These are phyloP conservation scores for Cydia strobilella DNA, from an alignment of 1,140 invertebrate species.

Conservation along the genomic window DNA sequence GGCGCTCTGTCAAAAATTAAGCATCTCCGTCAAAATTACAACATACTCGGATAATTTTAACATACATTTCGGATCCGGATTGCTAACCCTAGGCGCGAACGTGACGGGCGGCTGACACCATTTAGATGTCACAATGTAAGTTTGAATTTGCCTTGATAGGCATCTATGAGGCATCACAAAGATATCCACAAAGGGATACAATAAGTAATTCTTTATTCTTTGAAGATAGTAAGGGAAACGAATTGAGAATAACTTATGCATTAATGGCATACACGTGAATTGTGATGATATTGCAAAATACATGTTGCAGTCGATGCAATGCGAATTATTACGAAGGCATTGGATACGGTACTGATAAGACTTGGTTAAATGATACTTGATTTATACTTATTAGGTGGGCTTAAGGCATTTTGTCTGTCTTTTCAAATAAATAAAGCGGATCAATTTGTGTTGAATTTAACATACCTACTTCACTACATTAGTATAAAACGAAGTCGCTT, in stretches of 20 bases:
- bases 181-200: neutral
- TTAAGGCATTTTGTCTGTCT: neutral
- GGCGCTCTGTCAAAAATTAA: too few species aligned
- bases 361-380: too few species aligned
- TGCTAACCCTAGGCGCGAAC: too few species aligned
- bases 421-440: neutral
- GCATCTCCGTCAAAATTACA: too few species aligned
- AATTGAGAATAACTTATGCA: neutral
- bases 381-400: neutral
- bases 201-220: neutral
- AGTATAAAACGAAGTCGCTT: too few species aligned
- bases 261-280: neutral
- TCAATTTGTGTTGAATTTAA: too few species aligned
- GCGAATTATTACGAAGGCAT: neutral
- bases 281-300: neutral
- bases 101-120: neutral
- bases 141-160: too few species aligned
- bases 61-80: too few species aligned
- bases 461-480: too few species aligned
- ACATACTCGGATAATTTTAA: too few species aligned
- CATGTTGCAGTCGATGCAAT: neutral
- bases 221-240: neutral
- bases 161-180: neutral
- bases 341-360: neutral
- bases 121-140: too few species aligned